A percentile compares a stretch with the other conserved stretches of the same genome.
Evolutionary conservation across 2,113 vertebrate species (phyloP).

Genomic region (Erpornis zantholeuca): DNA sequence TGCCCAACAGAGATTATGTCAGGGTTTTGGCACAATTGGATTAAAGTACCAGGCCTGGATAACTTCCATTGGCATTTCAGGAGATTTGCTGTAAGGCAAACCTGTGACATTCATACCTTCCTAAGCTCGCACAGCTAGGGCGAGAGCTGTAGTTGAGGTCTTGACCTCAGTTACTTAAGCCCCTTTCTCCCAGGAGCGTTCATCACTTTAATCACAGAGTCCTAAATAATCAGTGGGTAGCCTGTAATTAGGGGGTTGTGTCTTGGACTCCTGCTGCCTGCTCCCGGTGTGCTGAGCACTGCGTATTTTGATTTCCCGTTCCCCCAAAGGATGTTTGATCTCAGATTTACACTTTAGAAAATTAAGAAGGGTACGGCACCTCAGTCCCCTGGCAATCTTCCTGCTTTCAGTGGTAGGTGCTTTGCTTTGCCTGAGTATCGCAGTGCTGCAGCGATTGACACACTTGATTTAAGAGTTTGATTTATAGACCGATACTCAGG

Average conservation of each 20-base stretch:
- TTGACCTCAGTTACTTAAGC: conserved; percentile 66
- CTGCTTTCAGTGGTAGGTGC: conserved; percentile 50
- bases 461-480: conserved; percentile 64
- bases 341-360: conserved; percentile 58
- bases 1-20: conserved; percentile 43
- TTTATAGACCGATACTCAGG: conserved; percentile 60
- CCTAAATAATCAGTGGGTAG: conserved; percentile 67
- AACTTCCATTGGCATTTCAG: conserved; percentile 36
- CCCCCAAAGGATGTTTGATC: conserved; percentile 55
- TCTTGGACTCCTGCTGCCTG: conserved; percentile 56
- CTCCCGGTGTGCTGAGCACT: conserved; percentile 44
- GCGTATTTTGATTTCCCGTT: conserved; percentile 48
- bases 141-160: conserved; percentile 49
- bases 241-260: conserved; percentile 69
- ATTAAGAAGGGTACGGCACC: conserved; percentile 26
- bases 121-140: conserved; percentile 2
- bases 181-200: conserved; percentile 60
- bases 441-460: conserved; percentile 34
- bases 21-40: conserved; percentile 13
- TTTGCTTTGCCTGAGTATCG: neutral
- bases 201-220: conserved; percentile 66
- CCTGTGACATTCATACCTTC: conserved; percentile 60
- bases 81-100: conserved; percentile 49
- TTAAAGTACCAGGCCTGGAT: conserved; percentile 24
- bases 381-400: conserved; percentile 35